Base-by-base conservation (phyloP, 2,797 vertebrate species). In the Danio kyathit region DNA sequence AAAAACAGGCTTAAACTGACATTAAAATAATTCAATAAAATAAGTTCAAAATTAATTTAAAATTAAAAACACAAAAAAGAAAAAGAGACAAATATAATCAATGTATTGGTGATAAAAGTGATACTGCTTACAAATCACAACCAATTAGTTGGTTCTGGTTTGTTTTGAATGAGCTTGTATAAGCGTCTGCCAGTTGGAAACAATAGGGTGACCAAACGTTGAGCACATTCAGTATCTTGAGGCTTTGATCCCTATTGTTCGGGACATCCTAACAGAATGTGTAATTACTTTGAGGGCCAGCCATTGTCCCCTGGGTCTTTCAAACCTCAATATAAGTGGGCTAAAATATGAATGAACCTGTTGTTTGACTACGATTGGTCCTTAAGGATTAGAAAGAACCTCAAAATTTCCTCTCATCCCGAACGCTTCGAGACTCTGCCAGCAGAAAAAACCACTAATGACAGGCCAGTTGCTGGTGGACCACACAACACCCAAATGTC, bases 401-500 rank as follows among this genome's bases (percentile, higher is more conserved):
- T 54, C 61, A 77, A 79, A 74, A 81, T 73, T 80, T 66, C 56
- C 52, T 64, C 49, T 60, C 40, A n/a, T 66, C 46, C 63, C 40
- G 49, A 79, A 74, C 44, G 7, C 60, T 74, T 79, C 84, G 78
- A 84, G 74, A 83, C 83, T 79, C 71, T 84, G 86, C 88, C 89
- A 46, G 82, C 29, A 29, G 29, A 29, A 29, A 29, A 51, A 52
- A 81, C 91, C 92, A 87, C 91, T 91, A 93, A 93, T 87, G 85
- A 85, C 61, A 85, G 83, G 56, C 72, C 82, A 80, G 19, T 14
- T 41, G 65, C 90, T 80, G 89, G 90, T 91, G 81, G 84, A 92
- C 94, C 93, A 7, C 91, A 87, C 74, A 88, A 88, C 81, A 85
- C 88, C 79, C 80, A 88, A 87, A 91, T 89, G 80, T 93, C 87